Evolutionary conservation across 2,888 invertebrate genomes (phyloP).

Genomic region (Odontomyia ornata): DNA sequence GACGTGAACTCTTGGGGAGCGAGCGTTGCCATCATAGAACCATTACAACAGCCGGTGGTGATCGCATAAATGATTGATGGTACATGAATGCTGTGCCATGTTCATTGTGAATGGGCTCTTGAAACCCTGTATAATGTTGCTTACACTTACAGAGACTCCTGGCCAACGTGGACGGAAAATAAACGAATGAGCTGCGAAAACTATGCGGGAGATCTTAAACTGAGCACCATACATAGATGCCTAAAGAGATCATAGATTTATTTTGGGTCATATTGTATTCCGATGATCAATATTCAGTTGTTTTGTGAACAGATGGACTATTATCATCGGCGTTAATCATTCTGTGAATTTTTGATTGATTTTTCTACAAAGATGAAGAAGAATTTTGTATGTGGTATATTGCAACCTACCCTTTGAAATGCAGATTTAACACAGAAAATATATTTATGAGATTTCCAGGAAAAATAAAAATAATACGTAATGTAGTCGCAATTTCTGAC

Average conservation of each 20-base stretch:
- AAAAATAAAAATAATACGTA: no score
- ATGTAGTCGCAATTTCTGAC: no score
- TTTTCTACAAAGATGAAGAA: no score
- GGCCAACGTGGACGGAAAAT: neutral
- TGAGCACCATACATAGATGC: neutral
- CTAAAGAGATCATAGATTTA: neutral
- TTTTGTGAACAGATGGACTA: no score
- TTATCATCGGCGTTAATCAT: no score
- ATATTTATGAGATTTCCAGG: no score
- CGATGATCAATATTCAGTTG: neutral
- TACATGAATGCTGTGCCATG: slow-evolving; percentile 32
- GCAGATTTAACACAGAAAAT: no score
- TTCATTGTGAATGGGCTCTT: slow-evolving; percentile 22
- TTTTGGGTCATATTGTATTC: neutral
- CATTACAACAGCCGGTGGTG: neutral
- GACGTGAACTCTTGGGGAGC: slow-evolving; percentile 31
- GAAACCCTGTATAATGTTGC: neutral
- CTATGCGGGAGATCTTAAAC: slow-evolving; percentile 16
- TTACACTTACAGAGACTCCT: neutral
- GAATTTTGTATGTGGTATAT: no score
- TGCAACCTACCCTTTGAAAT: no score
- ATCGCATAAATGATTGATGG: slow-evolving; percentile 44
- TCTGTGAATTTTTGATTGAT: no score
- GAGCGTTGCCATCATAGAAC: neutral
- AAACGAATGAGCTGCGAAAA: slow-evolving; percentile 5